Evolutionary conservation across 2,113 vertebrate species (phyloP).

Genomic region (Barnardius zonarius): DNA sequence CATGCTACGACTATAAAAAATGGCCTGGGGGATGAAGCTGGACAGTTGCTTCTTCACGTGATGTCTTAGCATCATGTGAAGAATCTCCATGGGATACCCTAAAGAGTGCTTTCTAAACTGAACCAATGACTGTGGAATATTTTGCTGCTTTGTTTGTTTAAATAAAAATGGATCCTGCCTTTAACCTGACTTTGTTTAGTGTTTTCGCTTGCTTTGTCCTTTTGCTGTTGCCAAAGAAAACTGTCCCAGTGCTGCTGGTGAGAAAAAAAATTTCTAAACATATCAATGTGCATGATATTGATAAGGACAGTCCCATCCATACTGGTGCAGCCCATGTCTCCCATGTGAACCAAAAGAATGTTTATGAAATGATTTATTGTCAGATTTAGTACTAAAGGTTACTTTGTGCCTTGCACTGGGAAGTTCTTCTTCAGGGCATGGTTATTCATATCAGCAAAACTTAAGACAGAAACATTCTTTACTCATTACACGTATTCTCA

Average conservation of each 20-base stretch:
- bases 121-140: neutral
- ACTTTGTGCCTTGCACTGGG: neutral
- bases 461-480: neutral
- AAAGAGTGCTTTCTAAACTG: neutral
- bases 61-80: neutral
- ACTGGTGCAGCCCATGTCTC: neutral
- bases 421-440: neutral
- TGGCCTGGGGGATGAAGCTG: neutral
- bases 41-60: neutral
- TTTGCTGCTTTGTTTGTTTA: neutral
- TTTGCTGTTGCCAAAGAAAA: neutral
- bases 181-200: neutral
- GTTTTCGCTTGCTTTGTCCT: neutral
- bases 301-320: neutral
- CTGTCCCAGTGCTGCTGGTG: neutral
- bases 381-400: neutral
- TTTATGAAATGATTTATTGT: neutral
- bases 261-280: neutral
- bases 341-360: neutral
- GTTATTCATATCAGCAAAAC: neutral
- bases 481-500: neutral
- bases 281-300: neutral
- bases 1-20: neutral
- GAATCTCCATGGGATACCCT: neutral
- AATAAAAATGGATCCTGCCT: neutral